phyloP scores from a whole-genome alignment of 2,113 vertebrate genomes.

The Ornithorhynchus anatinus region DNA sequence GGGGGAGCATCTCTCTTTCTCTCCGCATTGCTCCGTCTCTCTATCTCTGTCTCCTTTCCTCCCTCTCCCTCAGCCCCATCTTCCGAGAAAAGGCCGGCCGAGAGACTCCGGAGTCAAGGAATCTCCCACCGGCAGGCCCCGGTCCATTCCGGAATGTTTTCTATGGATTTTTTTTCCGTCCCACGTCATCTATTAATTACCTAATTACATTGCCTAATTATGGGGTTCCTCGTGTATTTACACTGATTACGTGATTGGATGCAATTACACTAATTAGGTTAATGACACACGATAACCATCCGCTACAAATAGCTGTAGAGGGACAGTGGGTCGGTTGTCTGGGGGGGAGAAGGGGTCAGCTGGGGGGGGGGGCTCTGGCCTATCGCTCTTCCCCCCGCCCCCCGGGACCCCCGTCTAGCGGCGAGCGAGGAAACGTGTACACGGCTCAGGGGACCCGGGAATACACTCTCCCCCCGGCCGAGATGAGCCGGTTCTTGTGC shows the following conservation, averaged over 20 bases:
- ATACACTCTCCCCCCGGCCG: too few species aligned
- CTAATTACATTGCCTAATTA: constrained; percentile 79
- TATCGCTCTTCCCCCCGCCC: background rate
- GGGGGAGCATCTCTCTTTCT: too few species aligned
- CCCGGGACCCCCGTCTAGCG: background rate
- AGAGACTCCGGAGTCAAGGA: background rate
- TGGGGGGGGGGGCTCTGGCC: constrained; percentile 34
- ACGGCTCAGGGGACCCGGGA: background rate
- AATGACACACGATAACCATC: constrained; percentile 77
- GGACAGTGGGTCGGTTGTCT: constrained; percentile 61
- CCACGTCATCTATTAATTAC: constrained; percentile 81
- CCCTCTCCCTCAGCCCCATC: too few species aligned
- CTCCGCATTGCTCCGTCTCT: too few species aligned
- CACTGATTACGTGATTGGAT: constrained; percentile 76
- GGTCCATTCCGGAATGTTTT: constrained; percentile 71
- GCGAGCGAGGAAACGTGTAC: background rate
- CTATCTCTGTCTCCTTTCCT: too few species aligned
- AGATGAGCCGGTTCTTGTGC: too few species aligned
- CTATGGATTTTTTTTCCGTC: constrained; percentile 74
- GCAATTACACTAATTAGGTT: constrained; percentile 80
- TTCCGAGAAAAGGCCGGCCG: background rate
- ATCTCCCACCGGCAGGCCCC: background rate
- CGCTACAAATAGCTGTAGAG: constrained; percentile 76
- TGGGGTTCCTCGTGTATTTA: constrained; percentile 77
- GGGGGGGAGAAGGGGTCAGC: too few species aligned